Conservation (phyloP, 2,113 vertebrate genomes). For the Melanerpes aurifrons region DNA sequence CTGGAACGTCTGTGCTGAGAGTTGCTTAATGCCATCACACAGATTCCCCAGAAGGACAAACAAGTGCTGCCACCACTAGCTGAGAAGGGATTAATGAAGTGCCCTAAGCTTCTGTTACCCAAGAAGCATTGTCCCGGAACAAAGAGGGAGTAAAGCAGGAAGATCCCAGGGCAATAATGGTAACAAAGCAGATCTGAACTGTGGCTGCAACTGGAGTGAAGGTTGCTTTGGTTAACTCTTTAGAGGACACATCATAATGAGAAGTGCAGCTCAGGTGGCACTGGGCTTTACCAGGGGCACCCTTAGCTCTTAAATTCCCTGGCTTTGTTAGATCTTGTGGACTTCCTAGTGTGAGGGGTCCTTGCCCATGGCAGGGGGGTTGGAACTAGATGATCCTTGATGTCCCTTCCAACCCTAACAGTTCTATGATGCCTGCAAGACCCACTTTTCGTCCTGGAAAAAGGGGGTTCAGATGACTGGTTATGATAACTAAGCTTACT, state of each 20-base stretch:
- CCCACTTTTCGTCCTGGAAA: neutral
- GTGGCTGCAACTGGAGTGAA: neutral
- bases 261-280: neutral
- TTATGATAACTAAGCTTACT: neutral
- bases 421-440: neutral
- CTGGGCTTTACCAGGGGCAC: neutral
- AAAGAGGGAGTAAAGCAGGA: neutral
- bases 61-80: neutral
- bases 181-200: neutral
- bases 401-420: no score
- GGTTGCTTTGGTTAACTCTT: neutral
- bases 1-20: accelerated
- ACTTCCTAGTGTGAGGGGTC: neutral
- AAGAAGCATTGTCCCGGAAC: neutral
- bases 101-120: neutral
- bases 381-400: no score
- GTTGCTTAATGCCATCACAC: neutral
- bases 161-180: accelerated
- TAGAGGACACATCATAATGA: neutral
- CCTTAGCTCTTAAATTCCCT: neutral
- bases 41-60: neutral
- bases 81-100: neutral
- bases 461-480: neutral
- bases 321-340: neutral
- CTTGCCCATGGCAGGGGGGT: no score